Evolutionary conservation across 2,113 vertebrate species (phyloP), one percentile per base, ranked within the genome.

Genomic region (Enhydra lutris): DNA sequence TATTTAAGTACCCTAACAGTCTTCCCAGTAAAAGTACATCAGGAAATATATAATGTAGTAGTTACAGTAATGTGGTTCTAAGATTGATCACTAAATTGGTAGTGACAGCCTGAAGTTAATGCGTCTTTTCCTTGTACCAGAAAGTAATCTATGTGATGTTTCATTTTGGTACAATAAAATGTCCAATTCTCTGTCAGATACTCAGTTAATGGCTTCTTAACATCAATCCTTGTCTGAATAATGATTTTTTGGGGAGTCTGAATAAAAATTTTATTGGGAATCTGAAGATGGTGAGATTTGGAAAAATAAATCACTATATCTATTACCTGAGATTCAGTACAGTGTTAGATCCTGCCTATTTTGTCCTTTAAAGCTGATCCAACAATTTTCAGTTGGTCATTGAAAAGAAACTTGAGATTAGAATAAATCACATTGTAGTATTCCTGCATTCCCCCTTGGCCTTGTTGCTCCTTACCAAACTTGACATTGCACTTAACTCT

Each of bases 191-290:
- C 24, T 90, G 63, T 93, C 7, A 76, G n/a, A 34, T 69, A 2
- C 74, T 74, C 52, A 4, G 34, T 45, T 92, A 89, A 84, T 55
- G 78, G 12, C 85, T 94, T 97, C 91, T 97, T 84, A 63, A 94
- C 61, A 96, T 39, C 59, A 69, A 3, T 65, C 31, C 8, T 90
- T 55, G 13, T 31, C 23, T 63, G 26, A 94, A 71, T 88, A 63
- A 11, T 91, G 39, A 74, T 86, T 90, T 61, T 69, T 78, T 29
- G 57, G 47, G 36, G 59, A 61, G 59, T 26, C 31, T 65, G 26
- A 94, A 71, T 89, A 65, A 11, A 87, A 39, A 67, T 81, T 94
- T 61, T 61, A 78, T 79, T 42, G 59, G 34, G 39, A 39, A 39
- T 69, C 50, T 84, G 31, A 84, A 69, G 78, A 18, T 50, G 31